phyloP scores from a whole-genome alignment of 2,113 vertebrate genomes.

The Sinocyclocheilus maitianheensis region DNA sequence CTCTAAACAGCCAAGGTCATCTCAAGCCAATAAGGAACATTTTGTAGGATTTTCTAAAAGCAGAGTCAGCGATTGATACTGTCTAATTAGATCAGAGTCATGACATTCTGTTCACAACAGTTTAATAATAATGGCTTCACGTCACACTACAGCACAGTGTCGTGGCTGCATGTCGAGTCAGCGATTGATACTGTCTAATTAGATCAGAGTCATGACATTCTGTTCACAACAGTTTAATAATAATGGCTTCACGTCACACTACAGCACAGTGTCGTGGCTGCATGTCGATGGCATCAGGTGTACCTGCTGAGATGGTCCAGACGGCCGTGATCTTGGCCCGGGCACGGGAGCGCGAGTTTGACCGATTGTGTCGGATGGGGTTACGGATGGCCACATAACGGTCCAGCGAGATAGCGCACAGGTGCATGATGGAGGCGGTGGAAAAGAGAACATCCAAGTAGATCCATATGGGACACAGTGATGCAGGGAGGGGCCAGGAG shows the following conservation, averaged over 20 bases:
- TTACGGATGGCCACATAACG: conserved; percentile 93
- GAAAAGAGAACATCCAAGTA: conserved; percentile 96
- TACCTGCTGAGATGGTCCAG: conserved; percentile 94
- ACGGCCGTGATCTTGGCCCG: conserved; percentile 93
- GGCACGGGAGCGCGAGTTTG: conserved; percentile 91
- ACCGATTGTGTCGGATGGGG: conserved; percentile 92
- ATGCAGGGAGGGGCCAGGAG: conserved; percentile 85
- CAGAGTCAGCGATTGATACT: conserved; percentile 1
- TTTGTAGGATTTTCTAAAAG: not conserved
- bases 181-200: not conserved
- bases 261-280: not conserved
- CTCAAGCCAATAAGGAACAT: not conserved
- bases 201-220: not conserved
- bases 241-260: not conserved
- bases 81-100: not conserved
- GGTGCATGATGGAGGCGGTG: conserved; percentile 96
- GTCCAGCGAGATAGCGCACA: conserved; percentile 95
- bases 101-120: not conserved
- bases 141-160: not conserved
- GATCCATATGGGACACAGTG: conserved; percentile 92
- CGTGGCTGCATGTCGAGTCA: not conserved
- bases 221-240: not conserved
- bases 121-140: not conserved
- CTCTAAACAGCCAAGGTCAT: not conserved
- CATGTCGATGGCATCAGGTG: conserved; percentile 43